Conservation (phyloP, 2,888 invertebrate genomes). For the Tipula helvola region DNA sequence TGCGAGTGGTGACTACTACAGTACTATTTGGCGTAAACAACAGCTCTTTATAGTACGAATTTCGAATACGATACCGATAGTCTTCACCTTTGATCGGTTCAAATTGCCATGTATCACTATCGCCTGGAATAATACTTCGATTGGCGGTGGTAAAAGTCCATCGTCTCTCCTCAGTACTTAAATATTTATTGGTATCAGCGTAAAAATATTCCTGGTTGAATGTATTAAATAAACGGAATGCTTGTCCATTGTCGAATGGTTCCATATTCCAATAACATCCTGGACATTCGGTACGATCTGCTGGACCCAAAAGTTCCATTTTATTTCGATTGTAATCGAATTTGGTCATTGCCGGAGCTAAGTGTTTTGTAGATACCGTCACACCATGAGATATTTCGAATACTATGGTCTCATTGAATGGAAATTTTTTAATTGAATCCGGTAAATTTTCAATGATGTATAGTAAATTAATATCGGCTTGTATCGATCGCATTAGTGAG, state of each 20-base stretch:
- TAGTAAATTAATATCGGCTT: not conserved
- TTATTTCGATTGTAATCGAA: not conserved
- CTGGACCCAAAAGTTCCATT: not conserved
- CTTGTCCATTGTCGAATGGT: not conserved
- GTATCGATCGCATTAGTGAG: not conserved
- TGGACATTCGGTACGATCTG: not conserved
- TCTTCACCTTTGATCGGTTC: not conserved
- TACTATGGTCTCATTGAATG: not conserved
- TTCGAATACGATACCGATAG: not conserved
- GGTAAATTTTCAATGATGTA: not conserved
- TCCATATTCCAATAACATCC: slow-evolving; percentile 6
- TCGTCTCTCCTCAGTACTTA: not conserved
- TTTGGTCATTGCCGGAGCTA: not conserved
- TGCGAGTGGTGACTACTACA: not conserved
- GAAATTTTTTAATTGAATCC: not conserved
- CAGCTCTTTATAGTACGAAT: not conserved
- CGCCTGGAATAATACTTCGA: not conserved
- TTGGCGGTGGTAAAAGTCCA: not conserved
- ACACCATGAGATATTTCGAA: not conserved
- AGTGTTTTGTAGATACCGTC: not conserved
- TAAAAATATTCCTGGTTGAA: not conserved
- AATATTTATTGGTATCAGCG: not conserved
- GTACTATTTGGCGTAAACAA: not conserved
- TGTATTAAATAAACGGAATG: not conserved
- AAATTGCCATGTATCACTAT: not conserved